Conservation (phyloP, 1,140 invertebrate genomes). For the Cherax destructor region DNA sequence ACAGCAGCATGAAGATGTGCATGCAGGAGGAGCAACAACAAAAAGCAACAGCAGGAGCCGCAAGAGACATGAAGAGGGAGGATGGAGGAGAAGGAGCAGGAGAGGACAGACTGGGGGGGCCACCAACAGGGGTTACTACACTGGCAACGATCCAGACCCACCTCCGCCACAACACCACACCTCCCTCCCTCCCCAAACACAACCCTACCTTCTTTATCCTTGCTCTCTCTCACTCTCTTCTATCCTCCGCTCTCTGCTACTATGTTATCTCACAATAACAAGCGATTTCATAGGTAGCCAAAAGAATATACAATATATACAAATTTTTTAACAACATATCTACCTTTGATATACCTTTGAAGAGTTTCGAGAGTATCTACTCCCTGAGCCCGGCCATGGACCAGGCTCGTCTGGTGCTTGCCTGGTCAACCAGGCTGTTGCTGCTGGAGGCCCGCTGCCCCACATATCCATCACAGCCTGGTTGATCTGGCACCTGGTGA, state of each 20-base stretch:
- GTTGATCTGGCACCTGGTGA: too few species aligned
- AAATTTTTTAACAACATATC: too few species aligned
- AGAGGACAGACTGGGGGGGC: background rate
- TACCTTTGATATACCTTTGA: too few species aligned
- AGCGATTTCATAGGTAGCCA: too few species aligned
- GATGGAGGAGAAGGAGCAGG: background rate
- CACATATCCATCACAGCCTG: too few species aligned
- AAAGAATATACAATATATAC: too few species aligned
- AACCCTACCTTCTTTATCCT: slow-evolving; percentile 16
- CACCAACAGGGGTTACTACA: slow-evolving; percentile 6
- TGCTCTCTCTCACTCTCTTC: background rate
- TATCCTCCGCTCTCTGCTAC: slow-evolving; percentile 2
- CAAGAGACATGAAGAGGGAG: background rate
- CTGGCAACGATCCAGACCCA: background rate
- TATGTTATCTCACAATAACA: background rate
- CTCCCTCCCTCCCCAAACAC: background rate
- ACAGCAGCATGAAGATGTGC: background rate
- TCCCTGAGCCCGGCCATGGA: too few species aligned
- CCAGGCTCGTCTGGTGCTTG: too few species aligned
- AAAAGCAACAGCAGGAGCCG: background rate
- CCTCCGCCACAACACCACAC: background rate
- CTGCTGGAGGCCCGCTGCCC: too few species aligned
- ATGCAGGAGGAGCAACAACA: background rate
- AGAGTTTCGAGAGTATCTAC: too few species aligned
- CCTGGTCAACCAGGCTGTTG: too few species aligned